Evolutionary conservation across 2,797 vertebrate species (phyloP).

Genomic region (Manis crassicaudata): DNA sequence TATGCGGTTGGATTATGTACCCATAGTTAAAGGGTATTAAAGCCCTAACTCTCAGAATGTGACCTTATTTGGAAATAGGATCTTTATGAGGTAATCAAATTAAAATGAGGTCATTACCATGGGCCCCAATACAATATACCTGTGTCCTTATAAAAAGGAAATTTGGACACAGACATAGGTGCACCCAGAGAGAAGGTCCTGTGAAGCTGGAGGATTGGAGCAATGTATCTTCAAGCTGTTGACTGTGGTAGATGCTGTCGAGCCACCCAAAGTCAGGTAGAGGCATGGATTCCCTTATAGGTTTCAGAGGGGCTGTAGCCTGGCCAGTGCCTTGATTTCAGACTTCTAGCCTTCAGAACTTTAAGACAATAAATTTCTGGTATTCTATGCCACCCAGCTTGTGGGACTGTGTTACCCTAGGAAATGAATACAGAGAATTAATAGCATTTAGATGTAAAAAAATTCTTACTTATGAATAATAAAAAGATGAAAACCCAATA

Average conservation of each 20-base stretch:
- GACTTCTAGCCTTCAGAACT: not conserved
- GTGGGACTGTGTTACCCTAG: not conserved
- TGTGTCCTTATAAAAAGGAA: not conserved
- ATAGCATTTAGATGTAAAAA: not conserved
- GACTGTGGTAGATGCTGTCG: not conserved
- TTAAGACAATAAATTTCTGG: not conserved
- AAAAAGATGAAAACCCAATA: not conserved
- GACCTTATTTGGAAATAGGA: not conserved
- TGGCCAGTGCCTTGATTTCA: not conserved
- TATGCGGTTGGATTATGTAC: not conserved
- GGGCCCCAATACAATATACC: not conserved
- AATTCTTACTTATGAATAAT: not conserved
- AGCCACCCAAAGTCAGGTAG: not conserved
- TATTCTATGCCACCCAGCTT: not conserved
- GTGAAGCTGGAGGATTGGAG: not conserved
- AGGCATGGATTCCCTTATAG: not conserved
- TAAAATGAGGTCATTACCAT: not conserved
- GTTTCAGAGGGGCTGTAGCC: not conserved
- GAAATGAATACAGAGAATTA: not conserved
- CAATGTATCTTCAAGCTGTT: not conserved
- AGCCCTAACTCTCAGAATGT: not conserved
- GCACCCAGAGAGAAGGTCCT: not conserved
- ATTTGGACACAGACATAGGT: not conserved
- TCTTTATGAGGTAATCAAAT: not conserved
- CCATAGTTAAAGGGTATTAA: not conserved